Evolutionary conservation across 64 coral and sea anemone genomes (phyloP).

Genomic region (Montipora sp.): DNA sequence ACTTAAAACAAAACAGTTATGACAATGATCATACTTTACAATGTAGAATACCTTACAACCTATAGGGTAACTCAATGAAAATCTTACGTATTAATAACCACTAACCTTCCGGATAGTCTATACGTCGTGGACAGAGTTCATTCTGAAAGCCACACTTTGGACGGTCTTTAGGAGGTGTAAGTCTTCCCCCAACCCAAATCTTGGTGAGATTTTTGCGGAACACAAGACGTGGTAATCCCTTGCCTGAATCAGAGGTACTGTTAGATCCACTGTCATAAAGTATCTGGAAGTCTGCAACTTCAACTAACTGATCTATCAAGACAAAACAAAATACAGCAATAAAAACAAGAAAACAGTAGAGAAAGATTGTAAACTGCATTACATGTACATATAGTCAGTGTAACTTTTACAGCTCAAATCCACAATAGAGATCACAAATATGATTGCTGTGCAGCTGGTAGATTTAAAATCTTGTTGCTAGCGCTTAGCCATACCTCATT

Average conservation of each 20-base stretch:
- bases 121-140: conserved; percentile 42
- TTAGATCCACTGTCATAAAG: not conserved
- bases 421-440: too few relatives aligned
- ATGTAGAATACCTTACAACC: too few relatives aligned
- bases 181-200: conserved; percentile 33
- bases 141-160: conserved; percentile 64
- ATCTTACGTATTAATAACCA: not conserved
- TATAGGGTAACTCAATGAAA: not conserved
- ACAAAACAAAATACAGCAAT: not conserved
- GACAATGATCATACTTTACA: too few relatives aligned
- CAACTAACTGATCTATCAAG: conserved; percentile 9
- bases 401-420: too few relatives aligned
- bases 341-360: too few relatives aligned
- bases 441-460: too few relatives aligned
- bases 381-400: too few relatives aligned
- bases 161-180: conserved; percentile 42
- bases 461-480: too few relatives aligned
- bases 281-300: conserved; percentile 60
- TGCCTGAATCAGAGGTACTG: not conserved
- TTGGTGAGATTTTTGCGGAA: conserved; percentile 34
- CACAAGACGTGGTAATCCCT: conserved; percentile 11
- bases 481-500: too few relatives aligned
- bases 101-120: not conserved
- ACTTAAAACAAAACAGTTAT: too few relatives aligned
- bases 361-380: too few relatives aligned